phyloP scores from a whole-genome alignment of 2,797 vertebrate genomes.

The Caiman crocodilus region DNA sequence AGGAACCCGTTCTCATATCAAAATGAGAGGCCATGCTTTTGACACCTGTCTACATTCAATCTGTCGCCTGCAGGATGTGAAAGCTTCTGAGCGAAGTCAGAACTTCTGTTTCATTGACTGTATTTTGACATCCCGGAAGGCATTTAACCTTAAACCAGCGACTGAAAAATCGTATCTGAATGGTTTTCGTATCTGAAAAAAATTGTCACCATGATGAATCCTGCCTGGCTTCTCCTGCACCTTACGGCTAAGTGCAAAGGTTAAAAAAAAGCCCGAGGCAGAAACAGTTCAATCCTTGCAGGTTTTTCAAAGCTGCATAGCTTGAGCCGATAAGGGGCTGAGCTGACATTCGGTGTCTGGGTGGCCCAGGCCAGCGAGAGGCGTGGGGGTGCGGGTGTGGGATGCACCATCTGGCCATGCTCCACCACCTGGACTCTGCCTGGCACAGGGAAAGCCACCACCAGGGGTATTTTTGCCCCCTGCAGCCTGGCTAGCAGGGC shows the following conservation, averaged over 20 bases:
- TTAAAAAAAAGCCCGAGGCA: too few relatives aligned
- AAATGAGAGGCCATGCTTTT: background rate
- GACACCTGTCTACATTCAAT: background rate
- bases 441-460: too few relatives aligned
- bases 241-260: background rate
- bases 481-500: too few relatives aligned
- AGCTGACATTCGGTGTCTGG: too few relatives aligned
- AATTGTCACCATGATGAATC: slow-evolving; percentile 30
- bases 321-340: too few relatives aligned
- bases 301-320: too few relatives aligned
- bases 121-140: slow-evolving; percentile 27
- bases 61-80: background rate
- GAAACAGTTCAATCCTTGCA: too few relatives aligned
- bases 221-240: background rate
- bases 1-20: background rate
- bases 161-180: slow-evolving; percentile 6
- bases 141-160: slow-evolving; percentile 17
- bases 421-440: too few relatives aligned
- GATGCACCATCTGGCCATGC: too few relatives aligned
- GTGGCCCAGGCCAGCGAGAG: too few relatives aligned
- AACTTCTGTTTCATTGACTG: background rate
- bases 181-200: slow-evolving; percentile 3
- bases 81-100: background rate
- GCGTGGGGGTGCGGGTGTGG: too few relatives aligned
- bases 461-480: too few relatives aligned